phyloP scores from a whole-genome alignment of 2,113 vertebrate species.

The Corynorhinus townsendii region DNA sequence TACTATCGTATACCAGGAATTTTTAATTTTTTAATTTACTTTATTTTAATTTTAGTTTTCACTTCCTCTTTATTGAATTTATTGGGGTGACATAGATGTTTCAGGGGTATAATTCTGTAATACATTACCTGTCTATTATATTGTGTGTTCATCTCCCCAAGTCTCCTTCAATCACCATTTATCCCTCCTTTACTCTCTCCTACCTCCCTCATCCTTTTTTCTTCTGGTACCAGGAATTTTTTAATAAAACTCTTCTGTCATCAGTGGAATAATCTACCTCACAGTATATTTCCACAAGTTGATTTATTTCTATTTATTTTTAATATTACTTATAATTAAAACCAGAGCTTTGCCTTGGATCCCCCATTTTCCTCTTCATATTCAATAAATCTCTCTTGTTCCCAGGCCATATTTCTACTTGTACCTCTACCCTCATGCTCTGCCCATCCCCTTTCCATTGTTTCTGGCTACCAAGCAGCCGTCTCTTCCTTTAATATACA shows the following conservation, averaged over 20 bases:
- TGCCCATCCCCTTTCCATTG: not conserved
- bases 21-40: not conserved
- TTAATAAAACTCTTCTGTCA: not conserved
- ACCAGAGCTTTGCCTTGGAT: not conserved
- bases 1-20: not conserved
- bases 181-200: not conserved
- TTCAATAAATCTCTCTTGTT: not conserved
- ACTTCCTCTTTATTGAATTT: not conserved
- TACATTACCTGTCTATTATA: not conserved
- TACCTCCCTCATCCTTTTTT: not conserved
- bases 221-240: not conserved
- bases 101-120: not conserved
- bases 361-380: not conserved
- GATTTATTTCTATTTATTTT: not conserved
- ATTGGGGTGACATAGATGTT: not conserved
- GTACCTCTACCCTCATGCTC: not conserved
- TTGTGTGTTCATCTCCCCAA: not conserved
- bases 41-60: no score
- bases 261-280: not conserved
- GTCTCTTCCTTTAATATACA: not conserved
- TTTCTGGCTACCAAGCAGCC: not conserved
- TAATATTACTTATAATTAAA: not conserved
- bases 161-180: not conserved
- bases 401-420: not conserved
- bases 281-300: not conserved